Evolutionary conservation across 2,888 invertebrate species (phyloP).

Genomic region (Oscheius myriophilus): DNA sequence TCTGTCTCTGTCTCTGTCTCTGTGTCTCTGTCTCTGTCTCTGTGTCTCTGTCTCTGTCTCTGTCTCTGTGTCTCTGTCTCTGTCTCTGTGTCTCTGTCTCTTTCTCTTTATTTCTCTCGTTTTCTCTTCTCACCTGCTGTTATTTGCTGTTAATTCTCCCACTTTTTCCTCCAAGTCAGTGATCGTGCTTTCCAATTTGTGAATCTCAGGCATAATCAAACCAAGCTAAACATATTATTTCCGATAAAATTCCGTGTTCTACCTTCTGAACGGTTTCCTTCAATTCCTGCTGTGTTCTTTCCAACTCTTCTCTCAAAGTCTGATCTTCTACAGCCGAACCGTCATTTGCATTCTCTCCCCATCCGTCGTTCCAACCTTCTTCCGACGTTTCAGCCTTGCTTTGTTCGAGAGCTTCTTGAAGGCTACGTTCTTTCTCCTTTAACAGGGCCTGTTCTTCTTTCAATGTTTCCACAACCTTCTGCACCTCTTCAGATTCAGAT

Average conservation of each 20-base stretch:
- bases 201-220: too few relatives aligned
- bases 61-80: background rate
- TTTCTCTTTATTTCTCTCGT: background rate
- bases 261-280: background rate
- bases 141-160: too few relatives aligned
- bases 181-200: too few relatives aligned
- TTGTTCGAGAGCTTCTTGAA: background rate
- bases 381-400: background rate
- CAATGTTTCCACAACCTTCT: too few relatives aligned
- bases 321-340: background rate
- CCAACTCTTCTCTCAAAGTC: background rate
- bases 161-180: too few relatives aligned
- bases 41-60: background rate
- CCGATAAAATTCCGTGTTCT: too few relatives aligned
- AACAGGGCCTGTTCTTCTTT: background rate
- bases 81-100: background rate
- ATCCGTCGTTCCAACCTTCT: background rate
- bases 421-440: background rate
- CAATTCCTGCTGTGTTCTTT: slow-evolving; percentile 5
- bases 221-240: too few relatives aligned
- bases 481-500: too few relatives aligned
- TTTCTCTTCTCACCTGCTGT: too few relatives aligned
- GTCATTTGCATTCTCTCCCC: background rate
- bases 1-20: background rate
- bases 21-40: background rate